phyloP scores from a whole-genome alignment of 1,140 invertebrate genomes.

The Bradysia coprophila region DNA sequence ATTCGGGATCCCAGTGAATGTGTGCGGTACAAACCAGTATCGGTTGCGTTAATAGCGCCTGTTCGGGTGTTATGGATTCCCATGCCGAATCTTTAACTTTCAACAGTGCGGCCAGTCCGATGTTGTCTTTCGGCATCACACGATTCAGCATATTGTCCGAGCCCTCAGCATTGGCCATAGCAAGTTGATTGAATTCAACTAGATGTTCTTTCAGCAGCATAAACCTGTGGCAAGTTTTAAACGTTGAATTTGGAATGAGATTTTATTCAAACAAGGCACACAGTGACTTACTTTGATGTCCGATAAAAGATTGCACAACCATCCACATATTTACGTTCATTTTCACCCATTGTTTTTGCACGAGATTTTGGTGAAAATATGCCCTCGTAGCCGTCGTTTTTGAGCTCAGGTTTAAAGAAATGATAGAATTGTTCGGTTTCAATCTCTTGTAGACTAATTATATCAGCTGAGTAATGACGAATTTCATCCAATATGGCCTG shows the following conservation, averaged over 20 bases:
- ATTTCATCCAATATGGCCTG: conserved; percentile 88
- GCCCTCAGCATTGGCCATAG: conserved; percentile 95
- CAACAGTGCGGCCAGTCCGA: conserved; percentile 84
- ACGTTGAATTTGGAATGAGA: not conserved
- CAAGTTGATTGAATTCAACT: conserved; percentile 95
- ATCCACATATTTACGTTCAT: conserved; percentile 94
- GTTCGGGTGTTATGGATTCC: conserved; percentile 64
- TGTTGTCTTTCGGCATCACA: conserved; percentile 99
- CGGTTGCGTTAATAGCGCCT: conserved; percentile 58
- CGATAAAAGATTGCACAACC: conserved; percentile 98
- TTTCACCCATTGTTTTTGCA: conserved; percentile 95
- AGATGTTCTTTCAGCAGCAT: conserved; percentile 85
- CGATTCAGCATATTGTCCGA: conserved; percentile 97
- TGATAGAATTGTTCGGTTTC: conserved; percentile 98
- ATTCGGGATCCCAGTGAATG: conserved; percentile 99
- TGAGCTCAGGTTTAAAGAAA: conserved; percentile 89
- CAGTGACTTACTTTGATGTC: conserved; percentile 66
- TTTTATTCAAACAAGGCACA: conserved; percentile 1
- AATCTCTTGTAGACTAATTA: conserved; percentile 95
- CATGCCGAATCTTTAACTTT: conserved; percentile 87
- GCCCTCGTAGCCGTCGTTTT: conserved; percentile 87
- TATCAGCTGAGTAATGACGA: conserved; percentile 88
- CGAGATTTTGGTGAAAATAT: conserved; percentile 97
- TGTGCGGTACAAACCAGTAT: conserved; percentile 94
- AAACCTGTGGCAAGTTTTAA: conserved; percentile 48